Evolutionary conservation across 2,888 invertebrate genomes (phyloP), one percentile per base, ranked within the genome.

Genomic region (Pogonocherus hispidulus): DNA sequence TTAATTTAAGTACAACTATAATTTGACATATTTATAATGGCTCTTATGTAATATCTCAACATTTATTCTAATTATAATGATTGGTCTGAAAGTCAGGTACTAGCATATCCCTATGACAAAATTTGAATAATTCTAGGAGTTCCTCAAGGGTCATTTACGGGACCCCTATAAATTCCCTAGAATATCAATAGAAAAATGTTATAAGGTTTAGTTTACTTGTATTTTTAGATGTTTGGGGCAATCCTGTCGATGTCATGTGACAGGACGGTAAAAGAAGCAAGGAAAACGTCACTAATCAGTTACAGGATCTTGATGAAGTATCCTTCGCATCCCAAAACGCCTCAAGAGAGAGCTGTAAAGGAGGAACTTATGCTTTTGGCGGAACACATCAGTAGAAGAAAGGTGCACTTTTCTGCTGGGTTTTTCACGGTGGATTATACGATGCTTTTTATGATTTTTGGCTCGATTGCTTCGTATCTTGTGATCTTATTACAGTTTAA

Each of bases 331-430:
- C 54, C 70, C 4, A 70, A 41, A 51, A 22, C 37, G 3, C n/a
- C 44, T 6, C 14, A 66, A 16, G 55, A 68, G 8, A 65, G 44
- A 32, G 57, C 44, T 1, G 44, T 70, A 5, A 66, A 67, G 49
- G 70, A 70, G 27, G 69, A 76, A 44, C 52, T 76, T 20, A 23
- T 68, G 11, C 65, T 71, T n/a, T 27, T 76, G 37, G 73, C 70
- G 0, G 72, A 74, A 59, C 63, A 71, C 52, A 56, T 71, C 8
- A 51, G 63, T 32, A 66, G 55, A 41, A 70, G 67, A 18, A 59
- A 66, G 16, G 35, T 73, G 8, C 49, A 63, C 51, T 70, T 74
- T 49, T 71, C 62, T 1, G 63, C 72, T 5, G 70, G 71, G 14
- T 66, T 71, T 6, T 72, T 74, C 37, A 57, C 65, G 1, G 65